phyloP scores from a whole-genome alignment of 2,113 vertebrate species.

The Psittacus erithacus region DNA sequence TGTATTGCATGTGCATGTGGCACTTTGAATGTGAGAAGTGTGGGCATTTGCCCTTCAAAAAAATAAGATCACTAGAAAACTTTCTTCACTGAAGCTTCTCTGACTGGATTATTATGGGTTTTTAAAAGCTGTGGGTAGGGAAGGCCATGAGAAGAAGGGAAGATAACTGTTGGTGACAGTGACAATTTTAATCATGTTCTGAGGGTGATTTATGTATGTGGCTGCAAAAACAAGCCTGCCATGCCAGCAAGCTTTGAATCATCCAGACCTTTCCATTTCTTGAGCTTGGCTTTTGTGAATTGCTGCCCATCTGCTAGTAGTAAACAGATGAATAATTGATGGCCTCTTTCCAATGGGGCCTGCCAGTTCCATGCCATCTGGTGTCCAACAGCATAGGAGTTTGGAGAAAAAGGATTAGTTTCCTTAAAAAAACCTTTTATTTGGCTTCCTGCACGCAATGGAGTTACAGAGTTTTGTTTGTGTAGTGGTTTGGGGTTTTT shows the following conservation, averaged over 20 bases:
- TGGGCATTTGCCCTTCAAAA: background rate
- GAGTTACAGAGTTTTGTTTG: background rate
- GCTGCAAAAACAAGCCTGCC: background rate
- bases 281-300: constrained; percentile 68
- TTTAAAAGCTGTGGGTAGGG: background rate
- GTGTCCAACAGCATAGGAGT: constrained; percentile 30
- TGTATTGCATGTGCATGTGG: background rate
- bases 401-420: constrained; percentile 31
- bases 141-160: background rate
- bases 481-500: background rate
- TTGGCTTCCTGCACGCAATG: background rate
- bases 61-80: background rate
- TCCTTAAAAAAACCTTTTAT: constrained; percentile 54
- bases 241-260: constrained; percentile 58
- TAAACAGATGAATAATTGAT: constrained; percentile 68
- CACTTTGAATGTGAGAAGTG: background rate
- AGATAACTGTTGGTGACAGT: background rate
- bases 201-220: constrained; percentile 37
- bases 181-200: constrained; percentile 41
- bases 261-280: constrained; percentile 60
- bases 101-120: background rate
- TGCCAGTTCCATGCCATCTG: constrained; percentile 71
- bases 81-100: background rate
- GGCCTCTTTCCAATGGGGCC: constrained; percentile 23
- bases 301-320: constrained; percentile 72